Evolutionary conservation across 2,113 vertebrate species (phyloP).

Genomic region (Isichthys henryi): DNA sequence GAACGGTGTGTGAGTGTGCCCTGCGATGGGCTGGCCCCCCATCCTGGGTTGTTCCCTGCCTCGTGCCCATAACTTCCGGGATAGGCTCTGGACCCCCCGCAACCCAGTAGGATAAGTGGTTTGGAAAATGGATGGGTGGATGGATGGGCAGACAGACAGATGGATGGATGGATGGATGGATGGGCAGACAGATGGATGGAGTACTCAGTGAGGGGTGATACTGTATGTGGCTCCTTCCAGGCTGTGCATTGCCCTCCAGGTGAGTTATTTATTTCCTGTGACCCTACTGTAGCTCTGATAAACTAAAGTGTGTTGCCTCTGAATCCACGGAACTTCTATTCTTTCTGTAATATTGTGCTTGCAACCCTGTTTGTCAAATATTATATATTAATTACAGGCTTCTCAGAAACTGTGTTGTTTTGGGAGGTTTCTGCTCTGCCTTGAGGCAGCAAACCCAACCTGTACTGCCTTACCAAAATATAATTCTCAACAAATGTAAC

Average conservation of each 20-base stretch:
- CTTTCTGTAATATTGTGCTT: not conserved
- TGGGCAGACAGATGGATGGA: not conserved
- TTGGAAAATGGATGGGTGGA: not conserved
- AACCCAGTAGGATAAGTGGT: too few species aligned
- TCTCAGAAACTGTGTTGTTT: not conserved
- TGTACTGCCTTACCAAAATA: not conserved
- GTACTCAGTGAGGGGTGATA: not conserved
- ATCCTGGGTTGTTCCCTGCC: too few species aligned
- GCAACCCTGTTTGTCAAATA: not conserved
- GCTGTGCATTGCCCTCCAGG: slow-evolving; percentile 1
- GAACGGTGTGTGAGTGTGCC: too few species aligned
- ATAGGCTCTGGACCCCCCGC: too few species aligned
- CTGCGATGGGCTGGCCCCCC: too few species aligned
- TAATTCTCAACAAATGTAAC: not conserved
- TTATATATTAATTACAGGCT: not conserved
- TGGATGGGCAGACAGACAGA: not conserved
- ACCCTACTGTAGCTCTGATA: not conserved
- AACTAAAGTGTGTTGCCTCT: not conserved
- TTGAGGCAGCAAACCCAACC: not conserved
- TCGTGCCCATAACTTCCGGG: too few species aligned
- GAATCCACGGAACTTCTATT: not conserved
- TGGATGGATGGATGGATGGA: not conserved
- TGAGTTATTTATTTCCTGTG: slow-evolving; percentile 9
- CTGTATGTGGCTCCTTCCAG: not conserved
- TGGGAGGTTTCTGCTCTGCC: not conserved